Conservation (phyloP, 2,888 invertebrate genomes). For the Tryphoninae sp. region DNA sequence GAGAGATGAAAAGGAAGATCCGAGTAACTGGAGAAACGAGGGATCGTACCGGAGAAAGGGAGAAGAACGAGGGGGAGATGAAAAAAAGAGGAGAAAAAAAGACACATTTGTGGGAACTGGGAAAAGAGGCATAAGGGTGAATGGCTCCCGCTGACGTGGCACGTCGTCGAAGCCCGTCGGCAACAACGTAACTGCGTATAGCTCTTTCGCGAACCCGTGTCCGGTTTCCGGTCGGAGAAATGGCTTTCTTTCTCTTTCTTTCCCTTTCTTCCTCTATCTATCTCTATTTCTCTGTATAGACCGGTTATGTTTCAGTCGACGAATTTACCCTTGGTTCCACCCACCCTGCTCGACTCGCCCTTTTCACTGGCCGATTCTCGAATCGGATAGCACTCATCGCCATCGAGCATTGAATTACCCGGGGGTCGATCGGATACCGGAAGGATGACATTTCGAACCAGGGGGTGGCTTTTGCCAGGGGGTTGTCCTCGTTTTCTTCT, state of each 20-base stretch:
- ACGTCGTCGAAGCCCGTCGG: conserved; percentile 70
- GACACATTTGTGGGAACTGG: conserved; percentile 61
- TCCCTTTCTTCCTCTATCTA: conserved; percentile 31
- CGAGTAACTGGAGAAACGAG: conserved; percentile 68
- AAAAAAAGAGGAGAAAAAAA: conserved; percentile 41
- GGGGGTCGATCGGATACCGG: conserved; percentile 70
- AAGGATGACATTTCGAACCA: conserved; percentile 65
- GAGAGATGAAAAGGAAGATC: conserved; percentile 22
- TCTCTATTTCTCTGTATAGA: conserved; percentile 39
- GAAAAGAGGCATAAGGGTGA: conserved; percentile 63
- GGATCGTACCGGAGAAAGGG: conserved; percentile 40
- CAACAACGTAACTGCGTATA: conserved; percentile 62
- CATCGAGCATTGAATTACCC: conserved; percentile 70
- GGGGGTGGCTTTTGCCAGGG: conserved; percentile 48
- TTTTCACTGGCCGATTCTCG: conserved; percentile 54
- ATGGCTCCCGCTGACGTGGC: conserved; percentile 77
- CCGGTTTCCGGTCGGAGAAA: conserved; percentile 78
- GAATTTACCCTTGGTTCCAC: conserved; percentile 65
- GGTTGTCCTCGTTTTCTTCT: conserved; percentile 20
- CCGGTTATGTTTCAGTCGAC: conserved; percentile 60
- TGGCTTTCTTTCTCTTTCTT: conserved; percentile 64
- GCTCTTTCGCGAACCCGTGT: conserved; percentile 68
- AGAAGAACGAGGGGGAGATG: conserved; percentile 40
- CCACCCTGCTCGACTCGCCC: conserved; percentile 60
- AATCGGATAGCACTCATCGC: conserved; percentile 58